These are phyloP conservation scores for Mythimna ferrago DNA, from an alignment of 2,888 invertebrate species.

Conservation along the genomic window DNA sequence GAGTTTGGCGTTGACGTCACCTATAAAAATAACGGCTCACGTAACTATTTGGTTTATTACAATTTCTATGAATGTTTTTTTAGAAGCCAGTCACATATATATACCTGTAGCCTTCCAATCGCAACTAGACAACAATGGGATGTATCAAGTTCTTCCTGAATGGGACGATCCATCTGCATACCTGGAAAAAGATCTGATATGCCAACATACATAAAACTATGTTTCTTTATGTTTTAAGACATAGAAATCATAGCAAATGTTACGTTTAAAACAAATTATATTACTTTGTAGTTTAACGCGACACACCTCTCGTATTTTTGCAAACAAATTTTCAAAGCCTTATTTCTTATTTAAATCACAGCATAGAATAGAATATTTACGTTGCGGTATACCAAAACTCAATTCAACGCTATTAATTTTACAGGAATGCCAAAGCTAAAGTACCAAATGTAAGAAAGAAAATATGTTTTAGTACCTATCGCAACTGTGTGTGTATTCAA, in stretches of 20 bases:
- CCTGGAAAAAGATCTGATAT: slow-evolving; percentile 95
- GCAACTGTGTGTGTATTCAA: no score
- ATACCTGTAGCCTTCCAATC: slow-evolving; percentile 97
- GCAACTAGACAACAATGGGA: slow-evolving; percentile 99
- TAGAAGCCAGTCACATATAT: neutral
- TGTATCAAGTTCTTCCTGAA: slow-evolving; percentile 94
- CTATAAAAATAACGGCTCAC: slow-evolving; percentile 63
- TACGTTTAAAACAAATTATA: neutral
- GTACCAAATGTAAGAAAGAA: no score
- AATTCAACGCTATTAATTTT: no score
- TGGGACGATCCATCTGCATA: slow-evolving; percentile 96
- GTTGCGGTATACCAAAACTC: neutral
- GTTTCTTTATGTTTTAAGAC: slow-evolving; percentile 62
- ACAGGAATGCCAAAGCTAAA: no score
- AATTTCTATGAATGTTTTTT: neutral
- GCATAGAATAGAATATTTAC: neutral
- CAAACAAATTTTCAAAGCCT: neutral
- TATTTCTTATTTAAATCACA: neutral
- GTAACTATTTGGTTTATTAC: neutral
- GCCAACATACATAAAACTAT: slow-evolving; percentile 86
- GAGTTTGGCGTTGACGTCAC: slow-evolving; percentile 98
- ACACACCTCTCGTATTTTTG: neutral
- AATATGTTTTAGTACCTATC: no score
- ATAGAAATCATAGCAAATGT: slow-evolving; percentile 53
- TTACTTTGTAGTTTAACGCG: neutral